Base-by-base conservation (phyloP, 1,140 invertebrate species). In the Nephotettix cincticeps region DNA sequence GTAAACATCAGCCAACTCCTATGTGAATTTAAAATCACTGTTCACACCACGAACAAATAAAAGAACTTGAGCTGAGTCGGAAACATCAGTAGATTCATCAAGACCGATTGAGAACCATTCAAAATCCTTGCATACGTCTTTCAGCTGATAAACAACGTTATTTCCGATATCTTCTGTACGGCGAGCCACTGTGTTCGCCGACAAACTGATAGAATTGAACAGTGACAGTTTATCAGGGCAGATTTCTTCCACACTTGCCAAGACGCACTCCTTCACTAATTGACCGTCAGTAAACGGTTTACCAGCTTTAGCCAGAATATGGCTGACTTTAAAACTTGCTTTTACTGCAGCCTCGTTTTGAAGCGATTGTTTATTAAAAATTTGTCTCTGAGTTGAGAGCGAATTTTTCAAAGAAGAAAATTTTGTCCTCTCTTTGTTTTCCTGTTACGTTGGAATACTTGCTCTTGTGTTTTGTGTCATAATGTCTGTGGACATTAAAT, bases 11-110 rank as follows among this genome's bases (percentile, higher is more conserved):
- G 72, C 43, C 63, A 81, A 45, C 76, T 79, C 78, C 76, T 81
- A 78, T 74, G 68, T 77, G 66, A 75, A 69, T 58, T 78, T 66
- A 74, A 54, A 78, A 79, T 67, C 73, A 51, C 30, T 73, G 30
- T 74, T 79, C 63, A 78, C 72, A 25, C 76, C 78, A 63, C 75
- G 72, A 64, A 78, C 73, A 70, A 78, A 80, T 66, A 79, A 72
- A 70, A 71, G 73, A 69, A 78, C 71, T 75, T 79, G 76, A 68
- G 74, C 75, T 68, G 72, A 72, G 72, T 79, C 77, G 68, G 70
- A 73, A 67, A 79, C 71, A 72, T 81, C 77, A 43, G 73, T 79
- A 45, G 71, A 75, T 74, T 80, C 77, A 76, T 80, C 78, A 68
- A 78, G 73, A 65, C 77, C 77, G 36, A 79, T 30, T 70, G 77